These are phyloP conservation scores for Phylloscopus whistleri DNA, from an alignment of 2,113 vertebrate genomes.

Conservation along the genomic window DNA sequence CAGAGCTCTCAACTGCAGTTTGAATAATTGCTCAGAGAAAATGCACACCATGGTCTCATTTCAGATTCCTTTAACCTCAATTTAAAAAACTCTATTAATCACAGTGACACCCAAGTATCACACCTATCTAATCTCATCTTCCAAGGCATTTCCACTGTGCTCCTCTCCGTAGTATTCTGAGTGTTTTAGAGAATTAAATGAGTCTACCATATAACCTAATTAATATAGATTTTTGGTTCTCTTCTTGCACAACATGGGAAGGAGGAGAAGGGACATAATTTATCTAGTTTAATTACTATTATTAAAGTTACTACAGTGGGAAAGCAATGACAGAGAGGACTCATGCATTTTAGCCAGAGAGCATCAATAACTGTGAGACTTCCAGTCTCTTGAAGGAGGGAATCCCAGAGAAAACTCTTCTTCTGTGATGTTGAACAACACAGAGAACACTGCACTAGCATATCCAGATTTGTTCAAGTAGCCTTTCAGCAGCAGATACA, in stretches of 20 bases:
- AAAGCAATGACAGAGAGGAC: neutral
- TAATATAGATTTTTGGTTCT: neutral
- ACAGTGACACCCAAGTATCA: neutral
- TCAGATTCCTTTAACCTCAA: neutral
- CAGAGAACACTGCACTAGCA: neutral
- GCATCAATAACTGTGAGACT: neutral
- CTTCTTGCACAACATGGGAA: neutral
- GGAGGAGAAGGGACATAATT: neutral
- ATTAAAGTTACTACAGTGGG: neutral
- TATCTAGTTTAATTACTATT: neutral
- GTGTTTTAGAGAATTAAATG: conserved; percentile 3
- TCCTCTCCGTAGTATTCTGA: neutral
- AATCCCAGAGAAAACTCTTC: neutral
- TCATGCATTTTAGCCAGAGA: neutral
- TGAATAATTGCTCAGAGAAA: conserved; percentile 9
- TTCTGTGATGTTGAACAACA: neutral
- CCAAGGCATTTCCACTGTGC: neutral
- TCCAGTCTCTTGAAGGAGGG: rapidly evolving
- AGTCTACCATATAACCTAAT: neutral
- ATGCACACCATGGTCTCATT: neutral
- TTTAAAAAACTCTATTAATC: conserved; percentile 11
- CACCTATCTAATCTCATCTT: neutral
- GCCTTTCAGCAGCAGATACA: neutral
- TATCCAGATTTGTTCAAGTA: neutral
- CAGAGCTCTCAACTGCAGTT: neutral